These are phyloP conservation scores for Chaetodon auriga DNA, from an alignment of 2,113 vertebrate genomes.

Conservation along the genomic window DNA sequence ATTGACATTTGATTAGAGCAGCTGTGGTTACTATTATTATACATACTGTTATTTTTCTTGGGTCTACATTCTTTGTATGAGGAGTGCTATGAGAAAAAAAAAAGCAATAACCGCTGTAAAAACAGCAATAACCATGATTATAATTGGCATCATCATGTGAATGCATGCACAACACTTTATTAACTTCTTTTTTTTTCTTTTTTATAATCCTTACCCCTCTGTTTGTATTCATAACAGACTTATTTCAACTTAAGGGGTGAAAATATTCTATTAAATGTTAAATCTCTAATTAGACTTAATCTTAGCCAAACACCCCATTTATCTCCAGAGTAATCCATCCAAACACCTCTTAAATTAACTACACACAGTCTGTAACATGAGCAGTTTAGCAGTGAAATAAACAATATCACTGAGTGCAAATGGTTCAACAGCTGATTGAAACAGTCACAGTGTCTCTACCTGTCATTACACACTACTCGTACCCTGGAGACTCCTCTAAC, in stretches of 20 bases:
- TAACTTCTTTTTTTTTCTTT: background rate
- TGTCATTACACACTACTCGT: conserved; percentile 3
- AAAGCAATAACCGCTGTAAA: too few relatives aligned
- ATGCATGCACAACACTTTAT: too few relatives aligned
- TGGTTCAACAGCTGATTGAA: conserved; percentile 24
- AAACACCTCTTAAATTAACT: conserved; percentile 22
- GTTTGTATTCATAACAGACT: background rate
- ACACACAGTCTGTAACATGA: conserved; percentile 2
- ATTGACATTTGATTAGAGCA: too few relatives aligned
- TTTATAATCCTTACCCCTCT: background rate
- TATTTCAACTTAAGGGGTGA: background rate
- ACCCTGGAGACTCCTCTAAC: conserved; percentile 13
- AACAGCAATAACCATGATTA: too few relatives aligned
- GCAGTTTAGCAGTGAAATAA: conserved; percentile 25
- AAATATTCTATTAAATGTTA: conserved; percentile 23
- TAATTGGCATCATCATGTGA: too few relatives aligned
- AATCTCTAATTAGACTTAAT: conserved; percentile 23
- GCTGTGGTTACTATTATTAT: too few relatives aligned
- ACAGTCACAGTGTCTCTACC: background rate
- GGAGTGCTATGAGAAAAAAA: too few relatives aligned
- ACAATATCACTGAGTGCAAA: conserved; percentile 15
- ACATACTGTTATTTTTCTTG: too few relatives aligned
- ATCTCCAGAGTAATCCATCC: conserved; percentile 1
- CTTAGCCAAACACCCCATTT: conserved; percentile 2
- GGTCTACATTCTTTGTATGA: too few relatives aligned